A percentile compares a stretch with the other conserved stretches of the same genome.
These are phyloP conservation scores for Coreius guichenoti DNA, from an alignment of 2,797 vertebrate species.

Conservation along the genomic window DNA sequence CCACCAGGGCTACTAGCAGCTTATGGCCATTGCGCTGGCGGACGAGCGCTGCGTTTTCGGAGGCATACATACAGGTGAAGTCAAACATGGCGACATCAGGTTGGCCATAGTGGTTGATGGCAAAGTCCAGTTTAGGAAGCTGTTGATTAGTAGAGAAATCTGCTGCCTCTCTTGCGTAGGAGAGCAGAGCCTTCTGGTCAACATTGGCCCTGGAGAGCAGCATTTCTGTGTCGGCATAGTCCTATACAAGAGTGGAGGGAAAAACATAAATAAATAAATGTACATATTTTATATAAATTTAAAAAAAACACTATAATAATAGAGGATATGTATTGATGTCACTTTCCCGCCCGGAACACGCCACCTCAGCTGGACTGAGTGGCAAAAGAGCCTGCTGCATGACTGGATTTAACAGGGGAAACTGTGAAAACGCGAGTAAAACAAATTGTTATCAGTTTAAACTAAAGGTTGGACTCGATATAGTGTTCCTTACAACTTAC, in stretches of 20 bases:
- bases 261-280: neutral
- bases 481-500: too few species aligned
- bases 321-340: too few species aligned
- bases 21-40: conserved; percentile 90
- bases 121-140: conserved; percentile 92
- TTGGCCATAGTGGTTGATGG: conserved; percentile 99
- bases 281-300: neutral
- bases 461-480: too few species aligned
- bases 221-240: conserved; percentile 92
- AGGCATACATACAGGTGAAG: conserved; percentile 99
- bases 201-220: conserved; percentile 94
- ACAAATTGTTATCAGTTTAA: too few species aligned
- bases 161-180: conserved; percentile 91
- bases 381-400: too few species aligned
- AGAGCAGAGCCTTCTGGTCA: conserved; percentile 93
- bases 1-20: conserved; percentile 91
- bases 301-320: neutral
- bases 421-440: too few species aligned
- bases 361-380: too few species aligned
- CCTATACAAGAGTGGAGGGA: conserved; percentile 74
- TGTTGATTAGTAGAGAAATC: conserved; percentile 98
- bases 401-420: too few species aligned
- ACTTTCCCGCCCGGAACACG: too few species aligned
- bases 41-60: conserved; percentile 94
- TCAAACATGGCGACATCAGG: conserved; percentile 99